Conservation (phyloP, 2,113 vertebrate species). For the Platichthys stellatus region DNA sequence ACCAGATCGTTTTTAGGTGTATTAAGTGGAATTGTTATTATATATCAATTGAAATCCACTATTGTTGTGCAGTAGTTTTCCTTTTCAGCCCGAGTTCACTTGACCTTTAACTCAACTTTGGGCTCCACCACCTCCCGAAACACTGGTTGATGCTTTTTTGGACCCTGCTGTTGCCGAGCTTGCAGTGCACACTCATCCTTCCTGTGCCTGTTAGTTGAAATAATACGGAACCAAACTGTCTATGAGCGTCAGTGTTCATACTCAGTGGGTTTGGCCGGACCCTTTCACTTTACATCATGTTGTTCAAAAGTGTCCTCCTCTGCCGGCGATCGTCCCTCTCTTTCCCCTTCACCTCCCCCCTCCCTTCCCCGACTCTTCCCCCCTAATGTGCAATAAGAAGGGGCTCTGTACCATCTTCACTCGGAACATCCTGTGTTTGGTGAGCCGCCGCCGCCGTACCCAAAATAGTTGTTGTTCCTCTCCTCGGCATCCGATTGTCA, state of each 20-base stretch:
- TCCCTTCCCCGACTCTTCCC: neutral
- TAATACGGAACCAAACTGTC: neutral
- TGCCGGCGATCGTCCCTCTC: neutral
- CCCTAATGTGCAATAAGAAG: constrained; percentile 40
- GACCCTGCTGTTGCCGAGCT: no score
- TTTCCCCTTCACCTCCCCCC: neutral
- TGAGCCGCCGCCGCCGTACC: constrained; percentile 53
- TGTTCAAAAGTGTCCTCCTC: neutral
- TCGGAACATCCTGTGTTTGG: constrained; percentile 58
- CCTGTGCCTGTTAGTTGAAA: neutral
- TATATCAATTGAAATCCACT: no score
- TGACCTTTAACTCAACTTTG: no score
- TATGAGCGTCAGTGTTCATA: neutral
- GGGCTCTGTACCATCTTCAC: constrained; percentile 42
- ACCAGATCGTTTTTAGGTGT: no score
- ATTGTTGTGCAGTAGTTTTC: no score
- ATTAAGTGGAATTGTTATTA: no score
- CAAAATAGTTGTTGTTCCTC: constrained; percentile 70
- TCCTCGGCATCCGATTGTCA: constrained; percentile 62
- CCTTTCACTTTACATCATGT: neutral
- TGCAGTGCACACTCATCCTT: neutral
- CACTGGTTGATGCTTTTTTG: no score
- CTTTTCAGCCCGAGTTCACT: no score
- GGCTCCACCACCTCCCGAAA: no score
- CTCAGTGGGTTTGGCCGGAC: neutral